Conservation (phyloP, 1,140 invertebrate species). For the Diuraphis noxia region DNA sequence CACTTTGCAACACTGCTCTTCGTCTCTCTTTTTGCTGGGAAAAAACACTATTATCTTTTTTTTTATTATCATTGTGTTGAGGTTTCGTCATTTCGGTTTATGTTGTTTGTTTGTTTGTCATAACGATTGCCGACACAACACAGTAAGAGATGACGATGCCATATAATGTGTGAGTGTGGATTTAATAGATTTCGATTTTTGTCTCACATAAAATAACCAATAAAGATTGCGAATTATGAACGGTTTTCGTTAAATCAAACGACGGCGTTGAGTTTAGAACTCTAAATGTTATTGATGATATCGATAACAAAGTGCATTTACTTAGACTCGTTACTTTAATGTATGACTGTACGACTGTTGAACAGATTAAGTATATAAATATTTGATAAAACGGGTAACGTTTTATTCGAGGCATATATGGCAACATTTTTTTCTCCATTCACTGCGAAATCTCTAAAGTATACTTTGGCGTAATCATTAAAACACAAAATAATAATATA, state of each 20-base stretch:
- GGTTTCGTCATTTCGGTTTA: slow-evolving; percentile 36
- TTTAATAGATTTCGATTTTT: slow-evolving; percentile 23
- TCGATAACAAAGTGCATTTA: not conserved
- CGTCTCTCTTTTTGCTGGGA: not conserved
- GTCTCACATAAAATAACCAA: not conserved
- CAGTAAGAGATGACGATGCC: not conserved
- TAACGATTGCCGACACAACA: slow-evolving; percentile 9
- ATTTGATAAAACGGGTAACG: not conserved
- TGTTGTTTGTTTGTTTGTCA: slow-evolving; percentile 26
- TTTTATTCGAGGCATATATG: not conserved
- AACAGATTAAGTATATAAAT: not conserved
- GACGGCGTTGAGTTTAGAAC: not conserved
- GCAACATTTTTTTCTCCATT: not conserved
- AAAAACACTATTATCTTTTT: not conserved
- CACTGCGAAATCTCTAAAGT: not conserved
- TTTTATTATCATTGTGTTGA: slow-evolving; percentile 1
- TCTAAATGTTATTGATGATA: not conserved
- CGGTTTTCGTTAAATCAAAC: not conserved
- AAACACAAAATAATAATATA: not conserved
- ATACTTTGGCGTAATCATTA: not conserved
- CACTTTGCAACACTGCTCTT: not conserved
- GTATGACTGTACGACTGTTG: not conserved
- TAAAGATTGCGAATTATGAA: not conserved
- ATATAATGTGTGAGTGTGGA: not conserved
- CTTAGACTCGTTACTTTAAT: not conserved